Conservation (phyloP, 2,888 invertebrate species). For the Gymnoscelis rufifasciata region DNA sequence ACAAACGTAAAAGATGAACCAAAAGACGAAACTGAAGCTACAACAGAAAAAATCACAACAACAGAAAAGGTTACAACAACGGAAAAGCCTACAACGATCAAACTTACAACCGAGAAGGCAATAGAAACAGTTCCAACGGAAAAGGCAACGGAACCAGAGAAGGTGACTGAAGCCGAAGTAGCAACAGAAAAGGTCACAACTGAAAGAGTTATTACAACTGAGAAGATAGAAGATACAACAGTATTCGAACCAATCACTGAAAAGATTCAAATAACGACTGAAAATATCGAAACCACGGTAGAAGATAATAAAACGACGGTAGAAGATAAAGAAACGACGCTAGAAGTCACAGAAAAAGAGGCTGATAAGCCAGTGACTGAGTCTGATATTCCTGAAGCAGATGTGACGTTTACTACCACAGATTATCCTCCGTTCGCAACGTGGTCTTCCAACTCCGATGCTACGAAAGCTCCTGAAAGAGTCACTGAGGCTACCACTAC, state of each 20-base stretch:
- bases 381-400: conserved; percentile 35
- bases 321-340: conserved; percentile 7
- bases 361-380: conserved; percentile 43
- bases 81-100: conserved; percentile 8
- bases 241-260: conserved; percentile 17
- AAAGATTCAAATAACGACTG: conserved; percentile 1
- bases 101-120: conserved; percentile 30
- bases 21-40: conserved; percentile 23
- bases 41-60: conserved; percentile 23
- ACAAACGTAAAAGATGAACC: conserved; percentile 41
- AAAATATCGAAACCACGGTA: too few species aligned
- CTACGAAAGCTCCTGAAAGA: conserved; percentile 49
- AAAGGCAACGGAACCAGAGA: conserved; percentile 22
- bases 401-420: conserved; percentile 37
- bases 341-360: conserved; percentile 39
- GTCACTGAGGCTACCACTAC: conserved; percentile 35
- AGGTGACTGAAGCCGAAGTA: conserved; percentile 30
- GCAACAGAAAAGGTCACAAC: conserved; percentile 22
- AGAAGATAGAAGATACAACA: conserved; percentile 22
- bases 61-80: conserved; percentile 27
- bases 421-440: conserved; percentile 68
- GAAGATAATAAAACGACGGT: conserved; percentile 7
- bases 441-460: conserved; percentile 66
- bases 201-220: conserved; percentile 12
- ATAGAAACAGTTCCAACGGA: conserved; percentile 21